Evolutionary conservation across 2,888 invertebrate genomes (phyloP).

Genomic region (Nysson spinosus): DNA sequence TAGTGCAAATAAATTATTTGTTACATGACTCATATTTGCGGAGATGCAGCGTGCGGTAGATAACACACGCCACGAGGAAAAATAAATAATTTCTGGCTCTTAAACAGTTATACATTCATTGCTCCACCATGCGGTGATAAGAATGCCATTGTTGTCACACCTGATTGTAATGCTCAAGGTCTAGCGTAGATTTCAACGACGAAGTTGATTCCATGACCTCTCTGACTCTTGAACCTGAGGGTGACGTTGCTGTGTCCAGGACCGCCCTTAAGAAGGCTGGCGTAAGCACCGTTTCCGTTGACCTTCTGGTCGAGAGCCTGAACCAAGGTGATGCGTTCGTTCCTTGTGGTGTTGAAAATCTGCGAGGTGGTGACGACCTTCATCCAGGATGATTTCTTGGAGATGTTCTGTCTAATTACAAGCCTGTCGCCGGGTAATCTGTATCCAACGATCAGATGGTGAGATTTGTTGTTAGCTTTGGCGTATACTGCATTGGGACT

Average conservation of each 20-base stretch:
- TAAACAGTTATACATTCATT: no score
- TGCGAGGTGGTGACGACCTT: slow-evolving; percentile 60
- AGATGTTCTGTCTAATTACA: slow-evolving; percentile 47
- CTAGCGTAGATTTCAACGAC: slow-evolving; percentile 75
- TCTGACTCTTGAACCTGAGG: slow-evolving; percentile 77
- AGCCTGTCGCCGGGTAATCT: slow-evolving; percentile 59
- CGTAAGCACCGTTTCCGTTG: slow-evolving; percentile 77
- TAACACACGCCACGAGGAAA: no score
- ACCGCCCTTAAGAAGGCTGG: slow-evolving; percentile 75
- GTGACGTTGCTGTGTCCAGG: slow-evolving; percentile 70
- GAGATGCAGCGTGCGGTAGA: no score
- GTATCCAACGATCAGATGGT: slow-evolving; percentile 61
- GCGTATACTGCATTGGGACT: not conserved
- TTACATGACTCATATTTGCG: not conserved
- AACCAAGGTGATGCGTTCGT: slow-evolving; percentile 72
- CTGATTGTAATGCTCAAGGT: not conserved
- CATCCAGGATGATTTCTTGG: slow-evolving; percentile 63
- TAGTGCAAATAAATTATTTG: not conserved
- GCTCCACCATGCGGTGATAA: no score
- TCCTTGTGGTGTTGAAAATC: slow-evolving; percentile 52
- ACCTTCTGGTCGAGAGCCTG: slow-evolving; percentile 75
- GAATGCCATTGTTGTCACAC: not conserved
- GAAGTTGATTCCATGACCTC: slow-evolving; percentile 77
- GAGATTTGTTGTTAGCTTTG: slow-evolving; percentile 45
- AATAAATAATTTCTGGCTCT: no score